Conservation (phyloP, 2,797 vertebrate genomes). For the Poecilia picta region DNA sequence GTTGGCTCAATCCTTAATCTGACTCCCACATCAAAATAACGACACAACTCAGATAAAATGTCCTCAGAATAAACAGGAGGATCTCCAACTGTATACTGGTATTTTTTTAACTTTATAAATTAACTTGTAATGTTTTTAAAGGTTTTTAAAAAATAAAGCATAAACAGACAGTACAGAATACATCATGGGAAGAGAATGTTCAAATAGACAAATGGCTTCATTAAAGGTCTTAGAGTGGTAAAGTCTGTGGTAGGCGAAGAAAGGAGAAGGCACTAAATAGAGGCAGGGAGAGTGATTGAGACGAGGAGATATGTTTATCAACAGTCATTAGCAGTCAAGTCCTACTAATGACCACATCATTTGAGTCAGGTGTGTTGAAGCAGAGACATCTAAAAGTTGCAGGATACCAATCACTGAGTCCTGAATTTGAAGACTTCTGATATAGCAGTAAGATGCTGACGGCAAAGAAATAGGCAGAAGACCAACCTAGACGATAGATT, state of each 20-base stretch:
- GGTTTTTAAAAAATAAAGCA: constrained; percentile 39
- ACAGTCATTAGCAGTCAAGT: constrained; percentile 24
- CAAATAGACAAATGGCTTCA: constrained; percentile 46
- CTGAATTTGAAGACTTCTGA: not conserved
- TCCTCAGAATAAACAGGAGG: constrained; percentile 1
- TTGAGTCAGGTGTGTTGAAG: not conserved
- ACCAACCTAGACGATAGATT: not conserved
- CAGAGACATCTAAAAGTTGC: not conserved
- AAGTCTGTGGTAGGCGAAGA: constrained; percentile 38
- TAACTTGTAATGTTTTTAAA: constrained; percentile 45
- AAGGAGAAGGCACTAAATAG: constrained; percentile 32
- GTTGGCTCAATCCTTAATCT: constrained; percentile 13
- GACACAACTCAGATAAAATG: not conserved
- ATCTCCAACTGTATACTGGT: constrained; percentile 34
- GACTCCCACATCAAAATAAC: constrained; percentile 8
- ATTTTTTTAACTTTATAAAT: constrained; percentile 60
- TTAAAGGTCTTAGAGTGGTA: constrained; percentile 37
- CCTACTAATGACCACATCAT: not conserved
- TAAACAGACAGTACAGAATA: not conserved
- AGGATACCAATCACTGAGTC: not conserved
- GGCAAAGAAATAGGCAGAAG: not conserved
- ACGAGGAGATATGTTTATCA: constrained; percentile 12
- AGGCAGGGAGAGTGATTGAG: constrained; percentile 14
- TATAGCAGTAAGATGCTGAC: not conserved
- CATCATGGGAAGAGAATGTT: constrained; percentile 3